Evolutionary conservation across 2,797 vertebrate species (phyloP).

Genomic region (Hippoglossus hippoglossus): DNA sequence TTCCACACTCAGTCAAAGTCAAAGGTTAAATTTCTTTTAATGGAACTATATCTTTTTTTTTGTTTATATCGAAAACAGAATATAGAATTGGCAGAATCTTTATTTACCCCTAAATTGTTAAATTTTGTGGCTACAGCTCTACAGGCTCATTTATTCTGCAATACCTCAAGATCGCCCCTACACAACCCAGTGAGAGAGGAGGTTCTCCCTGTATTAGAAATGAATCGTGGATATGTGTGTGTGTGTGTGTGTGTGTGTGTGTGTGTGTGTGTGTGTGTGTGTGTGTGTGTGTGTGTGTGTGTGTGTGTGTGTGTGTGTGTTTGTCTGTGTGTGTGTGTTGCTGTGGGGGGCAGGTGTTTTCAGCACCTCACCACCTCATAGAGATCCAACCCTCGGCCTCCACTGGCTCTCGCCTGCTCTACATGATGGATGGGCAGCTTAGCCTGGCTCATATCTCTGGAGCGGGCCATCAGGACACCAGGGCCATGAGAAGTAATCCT

Average conservation of each 20-base stretch:
- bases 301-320: too few species aligned
- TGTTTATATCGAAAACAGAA: too few species aligned
- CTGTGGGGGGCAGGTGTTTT: neutral
- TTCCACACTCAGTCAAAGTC: too few species aligned
- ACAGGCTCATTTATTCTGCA: neutral
- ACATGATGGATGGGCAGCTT: constrained; percentile 45
- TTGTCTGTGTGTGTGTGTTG: neutral
- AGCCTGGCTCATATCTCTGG: constrained; percentile 42
- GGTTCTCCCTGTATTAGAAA: too few species aligned
- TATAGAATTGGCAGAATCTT: too few species aligned
- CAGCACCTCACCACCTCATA: neutral
- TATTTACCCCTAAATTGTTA: too few species aligned
- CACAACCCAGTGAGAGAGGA: too few species aligned
- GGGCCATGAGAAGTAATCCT: constrained; percentile 72
- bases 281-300: neutral
- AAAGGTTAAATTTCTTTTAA: too few species aligned
- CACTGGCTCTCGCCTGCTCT: constrained; percentile 4
- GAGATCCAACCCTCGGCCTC: constrained; percentile 8
- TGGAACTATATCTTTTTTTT: too few species aligned
- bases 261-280: neutral
- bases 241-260: neutral
- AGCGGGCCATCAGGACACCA: constrained; percentile 51
- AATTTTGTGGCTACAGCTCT: too few species aligned
- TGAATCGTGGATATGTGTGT: too few species aligned
- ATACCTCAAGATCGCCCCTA: too few species aligned